phyloP scores from a whole-genome alignment of 2,888 invertebrate species.

The Kuschelorhynchus macadamiae region DNA sequence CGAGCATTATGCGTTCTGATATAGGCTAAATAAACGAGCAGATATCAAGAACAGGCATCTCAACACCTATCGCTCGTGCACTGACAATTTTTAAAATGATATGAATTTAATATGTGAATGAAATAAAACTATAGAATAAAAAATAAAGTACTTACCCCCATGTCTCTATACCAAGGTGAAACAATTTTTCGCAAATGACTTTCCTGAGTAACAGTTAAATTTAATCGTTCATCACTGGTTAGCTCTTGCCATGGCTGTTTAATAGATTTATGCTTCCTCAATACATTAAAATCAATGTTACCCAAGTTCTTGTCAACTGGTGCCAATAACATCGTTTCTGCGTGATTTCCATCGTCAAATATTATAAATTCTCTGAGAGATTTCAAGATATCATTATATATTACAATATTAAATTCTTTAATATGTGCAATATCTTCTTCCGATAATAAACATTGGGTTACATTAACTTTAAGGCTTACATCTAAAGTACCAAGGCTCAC shows the following conservation, averaged over 20 bases:
- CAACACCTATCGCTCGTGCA: no score
- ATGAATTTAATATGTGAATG: no score
- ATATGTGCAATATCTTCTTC: constrained; percentile 71
- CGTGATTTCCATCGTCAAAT: constrained; percentile 71
- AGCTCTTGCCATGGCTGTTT: constrained; percentile 68
- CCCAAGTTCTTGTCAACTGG: constrained; percentile 63
- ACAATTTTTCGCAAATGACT: constrained; percentile 83
- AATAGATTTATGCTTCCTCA: constrained; percentile 68
- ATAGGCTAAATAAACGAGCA: no score
- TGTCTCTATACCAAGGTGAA: constrained; percentile 85
- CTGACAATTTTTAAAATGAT: no score
- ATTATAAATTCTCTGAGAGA: constrained; percentile 74
- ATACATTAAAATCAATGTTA: constrained; percentile 75
- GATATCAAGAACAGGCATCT: no score
- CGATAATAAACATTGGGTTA: constrained; percentile 68
- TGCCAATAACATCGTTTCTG: constrained; percentile 68
- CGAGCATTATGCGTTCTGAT: no score
- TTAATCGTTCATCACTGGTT: constrained; percentile 69
- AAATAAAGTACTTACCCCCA: constrained; percentile 65
- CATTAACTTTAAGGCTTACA: constrained; percentile 72
- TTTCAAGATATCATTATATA: constrained; percentile 81
- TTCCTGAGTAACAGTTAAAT: constrained; percentile 72
- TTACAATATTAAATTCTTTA: constrained; percentile 78
- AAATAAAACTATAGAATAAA: no score
- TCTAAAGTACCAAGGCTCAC: constrained; percentile 74